Base-by-base conservation (phyloP, 2,797 vertebrate species). In the Sphenodon punctatus region DNA sequence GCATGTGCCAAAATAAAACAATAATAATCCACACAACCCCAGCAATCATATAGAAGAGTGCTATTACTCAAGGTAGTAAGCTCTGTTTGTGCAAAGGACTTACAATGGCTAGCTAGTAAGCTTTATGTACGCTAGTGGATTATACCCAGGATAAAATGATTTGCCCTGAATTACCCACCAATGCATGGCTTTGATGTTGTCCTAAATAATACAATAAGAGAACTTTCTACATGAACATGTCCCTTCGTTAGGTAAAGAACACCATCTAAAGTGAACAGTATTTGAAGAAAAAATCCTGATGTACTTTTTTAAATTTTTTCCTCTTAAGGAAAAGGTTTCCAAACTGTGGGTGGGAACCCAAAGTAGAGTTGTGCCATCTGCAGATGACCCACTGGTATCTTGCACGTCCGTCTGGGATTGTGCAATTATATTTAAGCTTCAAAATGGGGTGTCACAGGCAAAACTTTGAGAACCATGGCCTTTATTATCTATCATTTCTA, bases 1-100 rank as follows among this genome's bases (percentile, higher is more conserved):
- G 89, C 88, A 92, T 93, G 92, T 88, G 89, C 87, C 82, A 89
- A 85, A 91, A 94, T n/a, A n/a, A n/a, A n/a, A n/a, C n/a, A n/a
- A n/a, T n/a, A n/a, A n/a, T n/a, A n/a, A n/a, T n/a, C n/a, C n/a
- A n/a, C n/a, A 81, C 84, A 91, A 91, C 87, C 92, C 75, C 88
- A 88, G 84, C 78, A 90, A 92, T 88, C 91, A 85, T 80, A 88
- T 90, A 82, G 84, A 94, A 84, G 91, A 10, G 72, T 75, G 79
- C 72, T 83, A 51, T 92, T 87, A 86, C 80, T 75, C 56, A 86
- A 85, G 34, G 32, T 15, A n/a, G 56, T 20, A 56, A 89, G 77
- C 61, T 80, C 89, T 84, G 64, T 69, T 88, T 66, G 77, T 73
- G 92, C 70, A 85, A 58, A 82, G 82, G 87, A 80, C 87, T 86